Conservation (phyloP, 2,797 vertebrate species). For the Schizopygopsis pylzovi region DNA sequence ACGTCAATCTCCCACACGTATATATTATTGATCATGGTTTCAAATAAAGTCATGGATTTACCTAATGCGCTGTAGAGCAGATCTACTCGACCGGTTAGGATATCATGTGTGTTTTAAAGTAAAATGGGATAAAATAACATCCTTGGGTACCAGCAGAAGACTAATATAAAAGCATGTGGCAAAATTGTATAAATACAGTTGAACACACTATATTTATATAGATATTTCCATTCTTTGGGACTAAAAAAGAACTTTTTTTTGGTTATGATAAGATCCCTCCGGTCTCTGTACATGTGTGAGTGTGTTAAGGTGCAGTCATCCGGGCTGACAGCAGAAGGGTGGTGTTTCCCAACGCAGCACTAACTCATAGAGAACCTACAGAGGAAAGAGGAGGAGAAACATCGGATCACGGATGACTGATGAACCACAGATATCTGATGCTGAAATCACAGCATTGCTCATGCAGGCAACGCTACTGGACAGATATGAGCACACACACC, state of each 20-base stretch:
- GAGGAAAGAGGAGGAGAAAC: neutral
- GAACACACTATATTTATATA: constrained; percentile 26
- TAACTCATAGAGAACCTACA: constrained; percentile 60
- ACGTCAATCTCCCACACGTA: constrained; percentile 32
- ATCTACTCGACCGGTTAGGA: constrained; percentile 32
- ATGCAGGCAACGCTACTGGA: neutral
- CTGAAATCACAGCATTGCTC: neutral
- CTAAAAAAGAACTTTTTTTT: constrained; percentile 56
- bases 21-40: constrained; percentile 46
- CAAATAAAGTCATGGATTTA: constrained; percentile 33
- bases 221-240: constrained; percentile 51
- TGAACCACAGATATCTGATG: neutral
- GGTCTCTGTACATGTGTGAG: constrained; percentile 39
- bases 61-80: constrained; percentile 20
- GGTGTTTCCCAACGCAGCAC: neutral
- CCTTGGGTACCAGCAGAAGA: constrained; percentile 47
- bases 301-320: constrained; percentile 51
- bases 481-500: neutral
- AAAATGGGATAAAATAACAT: constrained; percentile 55
- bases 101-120: constrained; percentile 4
- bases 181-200: constrained; percentile 60
- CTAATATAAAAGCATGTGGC: constrained; percentile 56
- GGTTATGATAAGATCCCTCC: constrained; percentile 50
- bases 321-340: neutral
- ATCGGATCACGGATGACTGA: neutral